Conservation (phyloP, 2,888 invertebrate species). For the Caenorhabditis imperialis region DNA sequence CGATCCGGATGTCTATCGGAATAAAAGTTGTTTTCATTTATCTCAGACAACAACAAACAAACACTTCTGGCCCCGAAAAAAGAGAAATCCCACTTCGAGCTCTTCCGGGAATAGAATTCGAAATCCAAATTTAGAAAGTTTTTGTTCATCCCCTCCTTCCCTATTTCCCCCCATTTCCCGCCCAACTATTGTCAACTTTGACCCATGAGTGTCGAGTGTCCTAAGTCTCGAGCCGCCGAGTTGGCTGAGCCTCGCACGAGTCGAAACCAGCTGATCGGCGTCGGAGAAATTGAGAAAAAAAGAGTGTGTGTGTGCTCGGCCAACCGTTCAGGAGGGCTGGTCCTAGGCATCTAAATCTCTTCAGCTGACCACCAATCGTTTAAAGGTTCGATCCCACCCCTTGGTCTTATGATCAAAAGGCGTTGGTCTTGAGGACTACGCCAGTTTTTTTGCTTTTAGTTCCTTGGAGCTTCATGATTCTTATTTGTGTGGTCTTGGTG, state of each 20-base stretch:
- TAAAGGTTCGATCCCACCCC: constrained; percentile 46
- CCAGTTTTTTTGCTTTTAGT: too few relatives aligned
- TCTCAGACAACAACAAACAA: constrained; percentile 49
- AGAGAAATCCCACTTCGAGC: too few relatives aligned
- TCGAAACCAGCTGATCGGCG: constrained; percentile 55
- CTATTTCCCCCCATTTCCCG: constrained; percentile 12
- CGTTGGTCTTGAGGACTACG: constrained; percentile 4
- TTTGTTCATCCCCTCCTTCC: neutral
- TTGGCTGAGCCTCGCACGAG: constrained; percentile 40
- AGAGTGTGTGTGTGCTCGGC: too few relatives aligned
- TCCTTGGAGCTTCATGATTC: too few relatives aligned
- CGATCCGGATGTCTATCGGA: constrained; percentile 4
- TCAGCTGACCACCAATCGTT: constrained; percentile 47
- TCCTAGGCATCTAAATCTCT: constrained; percentile 32
- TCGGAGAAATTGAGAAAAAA: too few relatives aligned
- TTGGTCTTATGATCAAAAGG: constrained; percentile 43
- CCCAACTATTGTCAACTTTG: constrained; percentile 39
- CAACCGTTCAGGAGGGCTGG: constrained; percentile 41
- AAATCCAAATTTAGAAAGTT: neutral
- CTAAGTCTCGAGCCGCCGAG: constrained; percentile 45
- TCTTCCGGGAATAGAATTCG: too few relatives aligned
- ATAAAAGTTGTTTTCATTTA: constrained; percentile 43
- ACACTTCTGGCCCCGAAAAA: constrained; percentile 34
- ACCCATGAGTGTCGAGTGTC: constrained; percentile 24
- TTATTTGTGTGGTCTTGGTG: too few relatives aligned